Conservation (phyloP, 2,113 vertebrate genomes). For the Microcebus ravelobensis region DNA sequence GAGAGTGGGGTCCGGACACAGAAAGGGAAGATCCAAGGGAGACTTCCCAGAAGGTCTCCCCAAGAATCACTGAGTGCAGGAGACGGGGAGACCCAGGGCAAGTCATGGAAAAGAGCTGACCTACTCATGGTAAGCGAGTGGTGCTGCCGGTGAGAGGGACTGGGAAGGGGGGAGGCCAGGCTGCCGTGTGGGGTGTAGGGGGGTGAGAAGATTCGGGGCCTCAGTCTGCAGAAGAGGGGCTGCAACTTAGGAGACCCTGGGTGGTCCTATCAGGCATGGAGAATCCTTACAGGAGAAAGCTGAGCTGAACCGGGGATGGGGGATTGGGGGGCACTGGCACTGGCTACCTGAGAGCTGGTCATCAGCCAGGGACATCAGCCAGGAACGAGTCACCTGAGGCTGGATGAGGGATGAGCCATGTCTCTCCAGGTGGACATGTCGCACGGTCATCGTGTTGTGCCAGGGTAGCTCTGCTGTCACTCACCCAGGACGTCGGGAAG, state of each 20-base stretch:
- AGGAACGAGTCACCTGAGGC: background rate
- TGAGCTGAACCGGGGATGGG: background rate
- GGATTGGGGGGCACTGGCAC: no score
- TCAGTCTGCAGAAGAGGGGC: background rate
- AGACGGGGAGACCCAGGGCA: background rate
- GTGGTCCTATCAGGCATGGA: background rate
- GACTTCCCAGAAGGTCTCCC: background rate
- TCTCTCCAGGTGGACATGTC: background rate
- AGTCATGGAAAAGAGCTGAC: background rate
- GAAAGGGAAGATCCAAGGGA: background rate
- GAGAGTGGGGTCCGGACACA: background rate
- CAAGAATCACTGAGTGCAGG: background rate
- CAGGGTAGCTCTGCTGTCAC: background rate
- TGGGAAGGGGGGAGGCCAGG: background rate
- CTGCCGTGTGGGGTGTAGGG: rapidly evolving
- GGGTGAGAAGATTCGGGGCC: background rate
- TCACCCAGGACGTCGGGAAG: background rate
- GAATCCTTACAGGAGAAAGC: background rate
- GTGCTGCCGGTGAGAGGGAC: background rate
- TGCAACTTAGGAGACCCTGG: background rate
- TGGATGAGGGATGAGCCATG: no score
- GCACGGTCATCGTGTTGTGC: rapidly evolving
- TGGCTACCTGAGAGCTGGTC: background rate
- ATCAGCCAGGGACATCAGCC: background rate
- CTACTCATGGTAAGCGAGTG: background rate